Evolutionary conservation across 2,113 vertebrate species (phyloP).

Genomic region (Pseudonaja textilis): DNA sequence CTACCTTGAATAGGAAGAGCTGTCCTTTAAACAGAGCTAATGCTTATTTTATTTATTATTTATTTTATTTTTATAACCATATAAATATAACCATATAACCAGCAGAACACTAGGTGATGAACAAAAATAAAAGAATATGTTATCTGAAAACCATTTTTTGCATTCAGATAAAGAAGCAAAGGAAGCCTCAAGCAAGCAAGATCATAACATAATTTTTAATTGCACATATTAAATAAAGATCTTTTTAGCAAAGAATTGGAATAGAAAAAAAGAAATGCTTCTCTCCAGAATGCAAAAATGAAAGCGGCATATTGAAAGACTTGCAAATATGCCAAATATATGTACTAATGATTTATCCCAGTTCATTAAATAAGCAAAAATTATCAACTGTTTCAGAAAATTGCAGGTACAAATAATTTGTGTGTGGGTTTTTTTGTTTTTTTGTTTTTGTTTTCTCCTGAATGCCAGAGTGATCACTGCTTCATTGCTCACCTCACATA

Average conservation of each 20-base stretch:
- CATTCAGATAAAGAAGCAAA: not conserved
- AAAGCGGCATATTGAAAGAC: slow-evolving; percentile 10
- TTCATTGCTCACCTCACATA: slow-evolving; percentile 42
- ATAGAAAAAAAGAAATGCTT: slow-evolving; percentile 23
- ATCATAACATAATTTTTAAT: not conserved
- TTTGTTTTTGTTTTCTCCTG: not conserved
- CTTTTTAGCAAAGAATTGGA: not conserved
- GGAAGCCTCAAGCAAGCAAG: not conserved
- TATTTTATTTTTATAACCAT: not conserved
- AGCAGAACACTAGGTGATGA: not conserved
- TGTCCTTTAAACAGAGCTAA: not conserved
- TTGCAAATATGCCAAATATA: slow-evolving; percentile 37
- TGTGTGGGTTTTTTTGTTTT: not conserved
- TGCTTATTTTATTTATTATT: not conserved
- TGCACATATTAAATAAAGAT: not conserved
- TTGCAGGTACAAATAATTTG: slow-evolving; percentile 48
- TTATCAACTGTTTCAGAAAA: slow-evolving; percentile 56
- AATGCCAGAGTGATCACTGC: slow-evolving; percentile 42
- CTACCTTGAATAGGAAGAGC: not conserved
- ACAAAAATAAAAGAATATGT: not conserved
- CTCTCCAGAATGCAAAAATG: slow-evolving; percentile 3
- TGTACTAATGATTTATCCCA: slow-evolving; percentile 59
- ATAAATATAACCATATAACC: not conserved
- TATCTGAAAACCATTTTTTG: not conserved
- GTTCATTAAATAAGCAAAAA: slow-evolving; percentile 62